phyloP scores from a whole-genome alignment of 2,888 invertebrate genomes.

The Ceramica pisi region DNA sequence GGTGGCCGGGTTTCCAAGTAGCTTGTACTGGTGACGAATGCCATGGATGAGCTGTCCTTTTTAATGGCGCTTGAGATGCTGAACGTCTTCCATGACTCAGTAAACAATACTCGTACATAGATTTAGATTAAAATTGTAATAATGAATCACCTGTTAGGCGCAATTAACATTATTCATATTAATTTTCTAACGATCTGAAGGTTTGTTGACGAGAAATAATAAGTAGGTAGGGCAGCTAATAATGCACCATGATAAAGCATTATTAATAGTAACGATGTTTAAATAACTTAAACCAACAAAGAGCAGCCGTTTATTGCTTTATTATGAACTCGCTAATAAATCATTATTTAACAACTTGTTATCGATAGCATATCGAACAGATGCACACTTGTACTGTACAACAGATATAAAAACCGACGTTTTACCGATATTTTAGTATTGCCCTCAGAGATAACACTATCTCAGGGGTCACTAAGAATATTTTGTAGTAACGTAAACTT shows the following conservation, averaged over 20 bases:
- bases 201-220: slow-evolving; percentile 8
- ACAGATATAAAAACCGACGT: background rate
- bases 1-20: too few species aligned
- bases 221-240: background rate
- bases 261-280: slow-evolving; percentile 10
- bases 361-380: slow-evolving; percentile 10
- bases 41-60: background rate
- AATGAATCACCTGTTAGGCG: background rate
- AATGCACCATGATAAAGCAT: slow-evolving; percentile 30
- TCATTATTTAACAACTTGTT: slow-evolving; percentile 35
- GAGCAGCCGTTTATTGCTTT: slow-evolving; percentile 13
- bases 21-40: background rate
- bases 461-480: background rate
- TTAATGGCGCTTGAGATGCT: background rate
- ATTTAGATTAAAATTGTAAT: background rate
- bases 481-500: background rate
- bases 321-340: slow-evolving; percentile 15
- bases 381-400: background rate
- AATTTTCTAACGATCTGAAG: slow-evolving; percentile 1
- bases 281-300: slow-evolving; percentile 34
- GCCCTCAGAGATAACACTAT: background rate
- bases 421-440: too few species aligned
- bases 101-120: background rate
- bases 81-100: background rate
- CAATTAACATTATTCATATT: background rate